Evolutionary conservation across 2,113 vertebrate genomes (phyloP).

Genomic region (Corvus cornix): DNA sequence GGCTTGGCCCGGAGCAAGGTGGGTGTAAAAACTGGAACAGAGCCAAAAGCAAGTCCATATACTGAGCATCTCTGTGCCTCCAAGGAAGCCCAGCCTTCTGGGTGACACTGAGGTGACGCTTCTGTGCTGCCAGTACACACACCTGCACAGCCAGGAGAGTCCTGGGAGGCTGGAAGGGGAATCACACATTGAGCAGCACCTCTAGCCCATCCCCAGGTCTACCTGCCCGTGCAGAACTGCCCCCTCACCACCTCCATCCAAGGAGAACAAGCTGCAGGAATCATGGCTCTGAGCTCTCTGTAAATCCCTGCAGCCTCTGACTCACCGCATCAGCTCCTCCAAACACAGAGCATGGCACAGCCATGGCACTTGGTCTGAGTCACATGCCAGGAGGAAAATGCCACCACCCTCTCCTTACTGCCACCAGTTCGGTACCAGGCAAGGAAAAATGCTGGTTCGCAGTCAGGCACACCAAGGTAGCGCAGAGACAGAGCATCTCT

Average conservation of each 20-base stretch:
- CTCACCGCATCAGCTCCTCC: not conserved
- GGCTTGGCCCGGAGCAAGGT: not conserved
- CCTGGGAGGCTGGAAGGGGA: not conserved
- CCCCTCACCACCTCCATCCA: not conserved
- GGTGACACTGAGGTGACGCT: not conserved
- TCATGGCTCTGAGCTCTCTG: not conserved
- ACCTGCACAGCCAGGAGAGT: not conserved
- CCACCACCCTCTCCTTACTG: fast-evolving
- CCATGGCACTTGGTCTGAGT: no score
- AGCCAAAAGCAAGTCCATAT: not conserved
- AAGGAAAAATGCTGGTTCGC: fast-evolving
- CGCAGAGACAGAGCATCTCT: fast-evolving
- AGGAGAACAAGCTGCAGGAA: not conserved
- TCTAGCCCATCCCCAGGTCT: not conserved
- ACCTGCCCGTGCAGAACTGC: fast-evolving
- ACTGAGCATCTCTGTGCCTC: not conserved
- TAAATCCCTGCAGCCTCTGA: not conserved
- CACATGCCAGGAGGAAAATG: not conserved
- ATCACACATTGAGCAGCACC: not conserved
- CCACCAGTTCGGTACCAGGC: not conserved
- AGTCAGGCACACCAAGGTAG: not conserved
- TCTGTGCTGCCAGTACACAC: not conserved
- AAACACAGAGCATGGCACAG: not conserved
- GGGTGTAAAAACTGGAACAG: not conserved
- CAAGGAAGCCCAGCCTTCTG: not conserved